Percentiles rank a stretch among this genome's conserved stretches.
phyloP scores from a whole-genome alignment of 2,888 invertebrate genomes.

The Brachyptera putata region DNA sequence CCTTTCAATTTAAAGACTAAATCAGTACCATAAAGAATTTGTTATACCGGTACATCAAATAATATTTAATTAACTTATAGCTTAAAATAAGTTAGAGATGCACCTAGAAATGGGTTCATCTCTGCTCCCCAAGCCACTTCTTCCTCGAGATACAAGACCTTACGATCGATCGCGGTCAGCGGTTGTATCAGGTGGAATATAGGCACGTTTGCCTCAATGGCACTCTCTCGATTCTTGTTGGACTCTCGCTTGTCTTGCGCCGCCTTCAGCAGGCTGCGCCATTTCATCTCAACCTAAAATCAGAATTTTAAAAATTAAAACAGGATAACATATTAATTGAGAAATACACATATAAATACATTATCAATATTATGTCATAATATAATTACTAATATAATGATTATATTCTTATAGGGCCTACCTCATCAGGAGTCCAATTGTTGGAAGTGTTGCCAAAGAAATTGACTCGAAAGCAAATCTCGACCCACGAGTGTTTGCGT shows the following conservation, averaged over 20 bases:
- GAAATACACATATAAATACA: too few species aligned
- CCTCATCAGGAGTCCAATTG: neutral
- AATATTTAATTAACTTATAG: too few species aligned
- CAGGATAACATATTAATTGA: too few species aligned
- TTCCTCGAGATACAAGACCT: constrained; percentile 3
- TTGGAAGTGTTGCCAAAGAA: constrained; percentile 2
- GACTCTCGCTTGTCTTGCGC: neutral
- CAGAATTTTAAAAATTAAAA: too few species aligned
- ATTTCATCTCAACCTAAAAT: neutral
- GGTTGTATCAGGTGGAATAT: neutral
- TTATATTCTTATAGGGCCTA: too few species aligned
- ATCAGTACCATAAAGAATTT: too few species aligned
- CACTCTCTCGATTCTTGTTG: neutral
- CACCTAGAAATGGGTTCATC: constrained; percentile 8
- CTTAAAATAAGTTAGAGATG: neutral
- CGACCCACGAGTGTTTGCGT: neutral
- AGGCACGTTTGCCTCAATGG: neutral
- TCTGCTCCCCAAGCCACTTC: neutral
- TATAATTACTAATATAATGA: too few species aligned
- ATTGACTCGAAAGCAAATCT: neutral
- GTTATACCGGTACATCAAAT: too few species aligned
- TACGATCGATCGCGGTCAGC: neutral
- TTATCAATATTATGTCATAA: too few species aligned
- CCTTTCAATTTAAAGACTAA: too few species aligned
- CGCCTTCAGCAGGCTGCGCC: neutral